phyloP scores from a whole-genome alignment of 2,888 invertebrate genomes.

The Pyrgus malvae region DNA sequence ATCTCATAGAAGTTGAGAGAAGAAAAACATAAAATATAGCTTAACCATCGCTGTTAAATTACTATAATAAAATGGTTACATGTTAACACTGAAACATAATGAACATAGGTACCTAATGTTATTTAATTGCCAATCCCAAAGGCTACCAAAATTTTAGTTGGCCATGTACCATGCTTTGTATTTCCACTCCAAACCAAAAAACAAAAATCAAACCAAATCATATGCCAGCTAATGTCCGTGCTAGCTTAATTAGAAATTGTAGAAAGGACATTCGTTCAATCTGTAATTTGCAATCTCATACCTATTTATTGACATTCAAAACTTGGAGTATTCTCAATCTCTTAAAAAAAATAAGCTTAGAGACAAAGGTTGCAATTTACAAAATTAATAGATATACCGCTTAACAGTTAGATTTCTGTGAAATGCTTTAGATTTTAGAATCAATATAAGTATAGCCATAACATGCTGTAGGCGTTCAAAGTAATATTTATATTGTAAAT shows the following conservation, averaged over 20 bases:
- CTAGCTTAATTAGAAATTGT: slow-evolving; percentile 20
- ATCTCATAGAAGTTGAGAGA: no score
- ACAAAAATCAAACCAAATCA: background rate
- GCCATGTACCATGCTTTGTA: slow-evolving; percentile 10
- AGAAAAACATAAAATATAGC: no score
- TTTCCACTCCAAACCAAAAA: slow-evolving; percentile 4
- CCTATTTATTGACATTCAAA: no score
- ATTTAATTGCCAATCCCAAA: background rate
- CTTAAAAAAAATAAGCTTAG: no score
- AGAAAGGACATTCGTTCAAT: background rate
- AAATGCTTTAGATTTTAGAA: background rate
- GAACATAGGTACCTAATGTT: background rate
- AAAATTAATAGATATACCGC: background rate
- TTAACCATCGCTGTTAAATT: slow-evolving; percentile 5
- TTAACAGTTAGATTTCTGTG: background rate
- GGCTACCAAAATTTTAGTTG: no score
- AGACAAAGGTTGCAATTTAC: slow-evolving; percentile 16
- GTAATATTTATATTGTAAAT: no score
- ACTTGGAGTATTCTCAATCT: no score
- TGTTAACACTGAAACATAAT: background rate
- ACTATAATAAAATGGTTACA: slow-evolving; percentile 7
- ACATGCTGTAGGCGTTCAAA: no score
- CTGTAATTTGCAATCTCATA: background rate
- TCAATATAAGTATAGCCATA: no score
- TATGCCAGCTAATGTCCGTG: background rate